A percentile compares a stretch with the other conserved stretches of the same genome.
These are phyloP conservation scores for Sinelater perroti DNA, from an alignment of 2,888 invertebrate genomes.

Conservation along the genomic window DNA sequence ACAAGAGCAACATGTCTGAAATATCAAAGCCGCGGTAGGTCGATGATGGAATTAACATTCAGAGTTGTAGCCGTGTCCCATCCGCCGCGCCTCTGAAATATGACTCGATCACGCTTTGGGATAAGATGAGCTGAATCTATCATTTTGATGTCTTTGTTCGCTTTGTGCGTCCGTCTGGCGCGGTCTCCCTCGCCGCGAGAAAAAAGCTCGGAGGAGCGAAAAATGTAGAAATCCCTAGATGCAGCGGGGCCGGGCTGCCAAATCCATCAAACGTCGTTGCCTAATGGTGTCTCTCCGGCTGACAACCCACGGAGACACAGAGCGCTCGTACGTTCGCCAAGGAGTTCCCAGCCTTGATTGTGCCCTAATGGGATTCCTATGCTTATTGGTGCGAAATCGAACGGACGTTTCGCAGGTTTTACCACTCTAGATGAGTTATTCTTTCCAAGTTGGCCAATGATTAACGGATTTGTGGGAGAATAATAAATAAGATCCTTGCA, in stretches of 20 bases:
- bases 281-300: constrained; percentile 56
- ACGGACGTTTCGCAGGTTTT: too few relatives aligned
- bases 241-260: constrained; percentile 55
- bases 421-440: too few relatives aligned
- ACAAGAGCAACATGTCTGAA: constrained; percentile 39
- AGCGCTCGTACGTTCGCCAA: constrained; percentile 35
- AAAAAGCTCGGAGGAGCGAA: constrained; percentile 56
- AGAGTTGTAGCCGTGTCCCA: constrained; percentile 59
- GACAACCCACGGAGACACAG: constrained; percentile 45
- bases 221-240: constrained; percentile 59
- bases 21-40: constrained; percentile 48
- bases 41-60: constrained; percentile 61
- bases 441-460: too few relatives aligned
- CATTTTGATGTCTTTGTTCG: constrained; percentile 65
- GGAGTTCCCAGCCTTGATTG: constrained; percentile 23
- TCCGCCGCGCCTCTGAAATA: constrained; percentile 60
- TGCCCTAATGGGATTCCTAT: constrained; percentile 27
- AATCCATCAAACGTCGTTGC: constrained; percentile 60
- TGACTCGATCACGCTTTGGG: constrained; percentile 63
- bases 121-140: constrained; percentile 64
- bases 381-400: too few relatives aligned
- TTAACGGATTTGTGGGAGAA: constrained; percentile 1
- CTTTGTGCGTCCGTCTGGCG: constrained; percentile 54
- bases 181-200: constrained; percentile 47
- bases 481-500: not conserved